Conservation (phyloP, 2,113 vertebrate genomes). For the Mus musculus region GRCm39 chr2:117443501-117444000, state of each 20-base stretch:
- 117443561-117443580: neutral
- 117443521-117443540: neutral
- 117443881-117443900: too few species aligned
- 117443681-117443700: too few species aligned
- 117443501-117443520: neutral
- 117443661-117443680: neutral
- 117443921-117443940: neutral
- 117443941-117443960: conserved; percentile 20
- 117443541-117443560: neutral
- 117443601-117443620: neutral
- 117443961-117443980: neutral
- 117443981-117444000: neutral
- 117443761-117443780: neutral
- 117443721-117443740: neutral
- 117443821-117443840: neutral
- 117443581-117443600: neutral
- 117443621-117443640: neutral
- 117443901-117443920: conserved; percentile 14
- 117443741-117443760: neutral
- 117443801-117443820: conserved; percentile 35
- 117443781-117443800: neutral
- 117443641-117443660: neutral
- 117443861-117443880: too few species aligned
- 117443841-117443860: neutral
- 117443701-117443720: neutral